Base-by-base conservation (phyloP, 2,888 invertebrate species). In the Neoaliturus tenellus region DNA sequence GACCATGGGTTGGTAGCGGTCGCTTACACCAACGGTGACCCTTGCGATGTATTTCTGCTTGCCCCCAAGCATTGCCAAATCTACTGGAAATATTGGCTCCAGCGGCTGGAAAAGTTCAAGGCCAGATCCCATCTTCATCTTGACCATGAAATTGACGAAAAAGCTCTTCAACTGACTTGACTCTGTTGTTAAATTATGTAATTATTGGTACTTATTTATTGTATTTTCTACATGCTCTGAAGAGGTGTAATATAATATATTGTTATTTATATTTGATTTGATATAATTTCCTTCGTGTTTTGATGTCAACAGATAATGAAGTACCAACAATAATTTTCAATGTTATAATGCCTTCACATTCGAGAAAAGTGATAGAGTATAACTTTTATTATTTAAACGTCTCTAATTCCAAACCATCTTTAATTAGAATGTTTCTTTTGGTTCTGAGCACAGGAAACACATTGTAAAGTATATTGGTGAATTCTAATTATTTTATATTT, bases 1-100 rank as follows among this genome's bases (percentile, higher is more conserved):
- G 91, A 92, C 39, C 90, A 90, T 86, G 95, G 94, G 0, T 88
- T 95, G 17, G 90, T 96, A 0, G 94, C 95, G 1, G 93, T 96
- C 41, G 95, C 94, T 0, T 95, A 96, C 89, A 93, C 93, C 0
- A 93, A 93, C 88, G 96, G 96, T 0, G 91, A 92, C n/a, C 93
- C 93, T 78, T 95, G 95, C 0, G 93, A 94, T 86, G 91, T 92
- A 0, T 94, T 93, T 88, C 91, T 92, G 78, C 90, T 96, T 51
- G 90, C 91, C 14, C 91, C 91, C 10, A 90, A 92, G 1, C 91
- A 92, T 69, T 90, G 95, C 86, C 90, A 93, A 81, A 91, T 92
- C 78, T 95, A 95, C 88, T 96, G 96, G 96, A 91, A 92, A 0
- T 90, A 92, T 71, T 96, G 96, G 96, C 88, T 95, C 35, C 90